These are phyloP conservation scores for Zaprionus camerounensis DNA, from an alignment of 1,140 invertebrate genomes.

Conservation along the genomic window DNA sequence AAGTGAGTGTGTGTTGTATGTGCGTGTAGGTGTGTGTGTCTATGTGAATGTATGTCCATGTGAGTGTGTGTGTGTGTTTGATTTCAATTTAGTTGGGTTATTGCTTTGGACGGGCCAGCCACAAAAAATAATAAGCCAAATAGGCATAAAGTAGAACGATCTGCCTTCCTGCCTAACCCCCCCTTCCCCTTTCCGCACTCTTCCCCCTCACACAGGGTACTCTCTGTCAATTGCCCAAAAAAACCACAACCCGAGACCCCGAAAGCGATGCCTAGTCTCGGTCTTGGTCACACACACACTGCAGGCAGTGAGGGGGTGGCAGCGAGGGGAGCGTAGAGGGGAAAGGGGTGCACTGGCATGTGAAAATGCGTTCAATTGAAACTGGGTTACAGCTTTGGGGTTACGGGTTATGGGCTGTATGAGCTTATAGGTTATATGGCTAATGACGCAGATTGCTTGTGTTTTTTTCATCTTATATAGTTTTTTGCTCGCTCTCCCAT, in stretches of 20 bases:
- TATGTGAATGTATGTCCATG: too few relatives aligned
- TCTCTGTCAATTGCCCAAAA: slow-evolving; percentile 9
- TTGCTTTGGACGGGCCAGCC: slow-evolving; percentile 61
- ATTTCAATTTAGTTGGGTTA: slow-evolving; percentile 77
- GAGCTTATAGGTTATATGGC: slow-evolving; percentile 69
- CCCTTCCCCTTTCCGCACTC: background rate
- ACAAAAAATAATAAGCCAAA: slow-evolving; percentile 78
- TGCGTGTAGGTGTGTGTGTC: background rate
- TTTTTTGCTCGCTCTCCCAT: slow-evolving; percentile 1
- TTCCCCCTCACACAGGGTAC: too few relatives aligned
- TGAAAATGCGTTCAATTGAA: slow-evolving; percentile 80
- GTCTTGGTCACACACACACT: slow-evolving; percentile 53
- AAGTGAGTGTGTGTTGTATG: slow-evolving; percentile 16
- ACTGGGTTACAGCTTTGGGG: slow-evolving; percentile 72
- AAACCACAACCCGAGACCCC: slow-evolving; percentile 9
- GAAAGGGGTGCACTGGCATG: slow-evolving; percentile 66
- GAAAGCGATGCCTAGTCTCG: slow-evolving; percentile 27
- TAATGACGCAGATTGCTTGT: slow-evolving; percentile 71
- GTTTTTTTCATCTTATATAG: slow-evolving; percentile 15
- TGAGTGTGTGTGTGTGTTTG: slow-evolving; percentile 55
- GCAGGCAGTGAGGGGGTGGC: background rate
- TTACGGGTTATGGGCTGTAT: slow-evolving; percentile 55
- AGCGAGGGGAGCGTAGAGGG: background rate
- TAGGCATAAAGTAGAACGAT: slow-evolving; percentile 65
- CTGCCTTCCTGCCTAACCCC: background rate